Evolutionary conservation across 2,888 invertebrate genomes (phyloP).

Genomic region (Sialis lutaria): DNA sequence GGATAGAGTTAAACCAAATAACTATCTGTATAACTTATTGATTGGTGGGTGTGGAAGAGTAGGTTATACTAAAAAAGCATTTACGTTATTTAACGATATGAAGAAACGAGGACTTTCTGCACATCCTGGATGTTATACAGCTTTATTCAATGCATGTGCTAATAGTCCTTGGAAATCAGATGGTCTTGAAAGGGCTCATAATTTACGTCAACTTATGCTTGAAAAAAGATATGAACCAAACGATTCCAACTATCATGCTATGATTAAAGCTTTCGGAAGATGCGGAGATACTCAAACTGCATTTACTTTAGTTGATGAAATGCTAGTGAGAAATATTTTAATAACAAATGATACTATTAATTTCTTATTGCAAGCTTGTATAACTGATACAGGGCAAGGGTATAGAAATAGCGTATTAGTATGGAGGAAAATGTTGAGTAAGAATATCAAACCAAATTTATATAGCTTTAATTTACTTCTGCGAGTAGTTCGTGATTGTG

Average conservation of each 20-base stretch:
- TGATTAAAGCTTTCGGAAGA: constrained; percentile 83
- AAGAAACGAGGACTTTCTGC: constrained; percentile 51
- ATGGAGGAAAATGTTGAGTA: constrained; percentile 67
- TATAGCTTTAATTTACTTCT: constrained; percentile 69
- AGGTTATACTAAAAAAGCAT: constrained; percentile 76
- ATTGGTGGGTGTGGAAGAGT: constrained; percentile 67
- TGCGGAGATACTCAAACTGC: constrained; percentile 63
- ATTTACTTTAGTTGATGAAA: constrained; percentile 71
- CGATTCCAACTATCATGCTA: constrained; percentile 62
- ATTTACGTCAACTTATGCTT: constrained; percentile 47
- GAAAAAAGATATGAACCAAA: constrained; percentile 54
- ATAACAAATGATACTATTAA: constrained; percentile 53
- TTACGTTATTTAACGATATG: constrained; percentile 69
- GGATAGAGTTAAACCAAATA: constrained; percentile 62
- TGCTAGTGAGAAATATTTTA: constrained; percentile 43
- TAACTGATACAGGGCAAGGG: constrained; percentile 60
- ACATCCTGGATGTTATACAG: constrained; percentile 57
- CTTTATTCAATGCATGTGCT: constrained; percentile 76
- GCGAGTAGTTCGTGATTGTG: constrained; percentile 63
- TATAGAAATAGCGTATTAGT: constrained; percentile 65
- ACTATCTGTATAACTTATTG: constrained; percentile 66
- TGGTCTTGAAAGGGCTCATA: constrained; percentile 48
- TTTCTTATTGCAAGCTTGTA: constrained; percentile 70
- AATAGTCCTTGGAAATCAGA: constrained; percentile 52
- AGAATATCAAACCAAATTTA: constrained; percentile 46